Conservation (phyloP, 2,888 invertebrate species). For the Gymnoscelis rufifasciata region DNA sequence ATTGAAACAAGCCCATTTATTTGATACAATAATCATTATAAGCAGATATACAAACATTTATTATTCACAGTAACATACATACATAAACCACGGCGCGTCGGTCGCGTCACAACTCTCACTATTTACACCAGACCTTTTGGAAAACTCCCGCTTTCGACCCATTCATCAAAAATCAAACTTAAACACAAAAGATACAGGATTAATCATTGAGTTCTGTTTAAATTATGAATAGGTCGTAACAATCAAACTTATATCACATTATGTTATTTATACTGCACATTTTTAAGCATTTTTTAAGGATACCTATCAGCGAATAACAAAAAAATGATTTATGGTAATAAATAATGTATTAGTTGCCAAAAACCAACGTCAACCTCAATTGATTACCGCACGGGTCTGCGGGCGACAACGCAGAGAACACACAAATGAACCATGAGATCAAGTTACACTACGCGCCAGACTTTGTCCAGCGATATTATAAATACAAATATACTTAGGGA, state of each 20-base stretch:
- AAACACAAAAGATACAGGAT: neutral
- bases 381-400: neutral
- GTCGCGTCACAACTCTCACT: conserved; percentile 12
- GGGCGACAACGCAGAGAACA: conserved; percentile 9
- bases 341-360: conserved; percentile 11
- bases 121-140: neutral
- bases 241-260: no score
- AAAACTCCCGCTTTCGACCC: conserved; percentile 1
- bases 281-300: no score
- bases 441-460: conserved; percentile 7
- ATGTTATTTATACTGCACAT: no score
- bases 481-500: conserved; percentile 16
- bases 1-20: conserved; percentile 62
- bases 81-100: neutral
- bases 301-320: no score
- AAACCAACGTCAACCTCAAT: neutral
- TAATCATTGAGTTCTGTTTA: neutral
- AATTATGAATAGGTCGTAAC: no score
- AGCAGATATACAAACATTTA: conserved; percentile 50
- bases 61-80: conserved; percentile 14
- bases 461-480: conserved; percentile 13
- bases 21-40: conserved; percentile 48
- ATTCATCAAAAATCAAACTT: conserved; percentile 8
- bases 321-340: conserved; percentile 3
- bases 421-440: conserved; percentile 15